Evolutionary conservation across 1,140 invertebrate genomes (phyloP), one percentile per base, ranked within the genome.

Genomic region (Galleria mellonella): DNA sequence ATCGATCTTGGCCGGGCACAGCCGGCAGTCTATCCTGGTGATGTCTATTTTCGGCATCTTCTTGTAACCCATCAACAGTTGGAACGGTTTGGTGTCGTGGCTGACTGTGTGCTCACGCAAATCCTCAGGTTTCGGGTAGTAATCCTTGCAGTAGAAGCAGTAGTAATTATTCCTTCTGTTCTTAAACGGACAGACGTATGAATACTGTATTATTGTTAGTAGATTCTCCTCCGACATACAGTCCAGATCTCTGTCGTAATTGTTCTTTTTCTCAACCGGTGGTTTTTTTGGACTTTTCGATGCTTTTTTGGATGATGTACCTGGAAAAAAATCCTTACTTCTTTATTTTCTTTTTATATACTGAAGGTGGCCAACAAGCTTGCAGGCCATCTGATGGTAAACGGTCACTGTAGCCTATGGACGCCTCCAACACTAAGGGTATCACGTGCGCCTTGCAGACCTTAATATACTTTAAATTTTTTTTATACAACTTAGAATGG

Each of bases 11-110:
- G 43, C 32, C n/a, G 68, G 46, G 45, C 82, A 85, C 0, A 85
- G 49, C 10, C 64, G 53, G 28, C 82, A 85, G 39, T 85, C 82
- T 33, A 85, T 85, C 32, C 78, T 65, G 0, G 78, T 83, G 1
- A 85, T 79, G 15, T 85, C 82, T 3, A 85, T 56, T 67, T 85
- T 83, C 0, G 76, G 75, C 75, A 85, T 83, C 52, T 83, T 83
- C 33, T 72, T 79, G 27, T 83, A 83, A 0, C 76, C 76, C 74
- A 83, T 81, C 0, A 83, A 41, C 0, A 81, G 43, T 32, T 81
- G 74, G 45, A 84, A 84, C 0, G 76, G 76, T 47, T 83, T 84
- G 0, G 81, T 81, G 51, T 85, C 77, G 33, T 85, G 81, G 1
- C 68, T 63, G 0, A 72, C 43, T 0, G 78, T 85, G 33, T 85